Conservation (phyloP, 1,140 invertebrate genomes). For the Pissodes strobi region DNA sequence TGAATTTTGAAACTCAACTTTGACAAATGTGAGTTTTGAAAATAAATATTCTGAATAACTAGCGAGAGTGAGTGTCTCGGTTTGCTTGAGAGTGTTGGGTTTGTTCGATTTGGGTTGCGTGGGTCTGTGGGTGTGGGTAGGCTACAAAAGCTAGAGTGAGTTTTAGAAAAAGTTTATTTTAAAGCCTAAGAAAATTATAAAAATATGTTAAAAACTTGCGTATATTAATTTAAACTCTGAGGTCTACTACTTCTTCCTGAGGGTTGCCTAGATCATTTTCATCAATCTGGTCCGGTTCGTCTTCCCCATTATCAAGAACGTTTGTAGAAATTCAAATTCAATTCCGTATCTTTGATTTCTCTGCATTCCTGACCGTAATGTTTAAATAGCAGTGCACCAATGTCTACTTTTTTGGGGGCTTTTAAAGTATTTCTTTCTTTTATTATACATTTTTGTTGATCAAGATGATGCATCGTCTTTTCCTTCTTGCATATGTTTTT, state of each 20-base stretch:
- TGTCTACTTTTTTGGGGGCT: background rate
- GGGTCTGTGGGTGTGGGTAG: background rate
- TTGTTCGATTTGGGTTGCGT: background rate
- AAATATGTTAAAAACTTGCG: too few relatives aligned
- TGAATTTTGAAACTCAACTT: background rate
- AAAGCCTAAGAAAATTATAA: too few relatives aligned
- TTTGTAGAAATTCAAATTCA: background rate
- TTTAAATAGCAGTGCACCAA: constrained; percentile 1
- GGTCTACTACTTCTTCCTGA: too few relatives aligned
- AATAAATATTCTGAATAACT: too few relatives aligned
- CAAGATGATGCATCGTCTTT: too few relatives aligned
- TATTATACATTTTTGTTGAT: background rate
- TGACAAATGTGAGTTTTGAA: background rate
- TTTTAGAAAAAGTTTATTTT: too few relatives aligned
- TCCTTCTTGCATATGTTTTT: constrained; percentile 15
- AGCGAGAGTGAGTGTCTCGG: too few relatives aligned
- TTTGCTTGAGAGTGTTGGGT: background rate
- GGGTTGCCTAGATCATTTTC: too few relatives aligned
- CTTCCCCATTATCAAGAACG: background rate
- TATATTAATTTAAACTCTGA: constrained; percentile 1
- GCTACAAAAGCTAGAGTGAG: too few relatives aligned
- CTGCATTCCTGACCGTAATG: constrained; percentile 7
- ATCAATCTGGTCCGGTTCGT: background rate
- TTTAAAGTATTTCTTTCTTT: background rate
- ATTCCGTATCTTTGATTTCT: too few relatives aligned